A percentile compares a stretch with the other conserved stretches of the same genome.
Conservation (phyloP, 2,888 invertebrate genomes). For the Drosophila kokeensis region DNA sequence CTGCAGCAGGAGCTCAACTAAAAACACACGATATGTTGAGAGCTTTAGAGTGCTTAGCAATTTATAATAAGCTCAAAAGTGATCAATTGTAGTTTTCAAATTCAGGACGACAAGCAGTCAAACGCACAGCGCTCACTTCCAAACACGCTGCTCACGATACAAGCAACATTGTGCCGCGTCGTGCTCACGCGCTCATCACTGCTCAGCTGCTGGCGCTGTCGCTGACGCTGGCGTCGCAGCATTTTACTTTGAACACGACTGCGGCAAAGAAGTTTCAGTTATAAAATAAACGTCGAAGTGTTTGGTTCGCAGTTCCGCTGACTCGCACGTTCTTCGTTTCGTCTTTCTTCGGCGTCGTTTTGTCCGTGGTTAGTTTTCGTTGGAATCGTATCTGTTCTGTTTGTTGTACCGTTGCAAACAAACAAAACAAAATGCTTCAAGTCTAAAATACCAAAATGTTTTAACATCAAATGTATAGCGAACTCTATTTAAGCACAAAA, state of each 20-base stretch:
- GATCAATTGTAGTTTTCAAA: background rate
- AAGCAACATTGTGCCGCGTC: slow-evolving; percentile 5
- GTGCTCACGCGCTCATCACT: slow-evolving; percentile 45
- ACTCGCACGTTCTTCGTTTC: slow-evolving; percentile 38
- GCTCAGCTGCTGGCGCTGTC: slow-evolving; percentile 54
- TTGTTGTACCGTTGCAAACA: slow-evolving; percentile 56
- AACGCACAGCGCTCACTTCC: background rate
- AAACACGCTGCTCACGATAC: background rate
- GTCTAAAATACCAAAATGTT: slow-evolving; percentile 67
- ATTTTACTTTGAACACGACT: slow-evolving; percentile 49
- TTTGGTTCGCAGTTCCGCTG: slow-evolving; percentile 55
- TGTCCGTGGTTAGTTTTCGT: slow-evolving; percentile 33
- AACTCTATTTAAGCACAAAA: slow-evolving; percentile 57
- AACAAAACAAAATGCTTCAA: slow-evolving; percentile 29
- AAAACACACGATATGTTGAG: background rate
- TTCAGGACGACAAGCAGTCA: background rate
- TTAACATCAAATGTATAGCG: slow-evolving; percentile 45
- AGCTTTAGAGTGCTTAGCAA: background rate
- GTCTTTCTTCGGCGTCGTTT: slow-evolving; percentile 36
- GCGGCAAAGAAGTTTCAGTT: slow-evolving; percentile 71
- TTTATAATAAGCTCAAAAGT: background rate
- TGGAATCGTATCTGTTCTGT: slow-evolving; percentile 40
- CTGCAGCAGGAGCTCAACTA: background rate
- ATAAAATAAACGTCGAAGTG: slow-evolving; percentile 65
- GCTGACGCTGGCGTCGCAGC: slow-evolving; percentile 32